phyloP scores from a whole-genome alignment of 2,113 vertebrate genomes.

The Cavia porcellus region DNA sequence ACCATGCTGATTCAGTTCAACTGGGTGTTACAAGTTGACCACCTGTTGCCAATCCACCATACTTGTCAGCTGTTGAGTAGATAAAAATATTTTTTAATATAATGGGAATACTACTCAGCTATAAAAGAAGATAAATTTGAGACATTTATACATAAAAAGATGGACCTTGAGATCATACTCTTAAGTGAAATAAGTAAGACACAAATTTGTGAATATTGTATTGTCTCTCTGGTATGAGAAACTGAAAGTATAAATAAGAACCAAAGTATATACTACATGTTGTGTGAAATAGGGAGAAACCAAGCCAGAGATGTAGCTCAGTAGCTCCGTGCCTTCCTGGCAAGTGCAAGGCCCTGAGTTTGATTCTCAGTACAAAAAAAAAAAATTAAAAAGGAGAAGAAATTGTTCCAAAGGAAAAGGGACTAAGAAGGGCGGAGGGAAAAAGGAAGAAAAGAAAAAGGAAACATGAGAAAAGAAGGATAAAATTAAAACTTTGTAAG shows the following conservation, averaged over 20 bases:
- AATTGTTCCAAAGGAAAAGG: neutral
- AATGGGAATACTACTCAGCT: neutral
- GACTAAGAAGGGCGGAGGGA: neutral
- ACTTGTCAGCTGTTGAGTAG: neutral
- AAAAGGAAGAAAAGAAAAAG: neutral
- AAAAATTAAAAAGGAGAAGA: neutral
- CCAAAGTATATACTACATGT: neutral
- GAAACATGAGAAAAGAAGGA: neutral
- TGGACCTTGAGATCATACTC: neutral
- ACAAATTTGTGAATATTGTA: neutral
- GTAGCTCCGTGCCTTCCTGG: no score
- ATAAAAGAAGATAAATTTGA: neutral
- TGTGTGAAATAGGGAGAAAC: neutral
- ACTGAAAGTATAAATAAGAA: neutral
- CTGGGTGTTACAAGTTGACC: no score
- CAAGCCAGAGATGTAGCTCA: no score
- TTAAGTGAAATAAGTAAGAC: neutral
- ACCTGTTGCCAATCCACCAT: no score
- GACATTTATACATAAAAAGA: neutral
- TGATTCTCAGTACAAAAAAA: no score
- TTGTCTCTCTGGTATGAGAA: neutral
- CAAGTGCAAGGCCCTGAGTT: no score
- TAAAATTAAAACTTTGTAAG: neutral
- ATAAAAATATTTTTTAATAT: neutral
- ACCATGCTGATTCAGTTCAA: no score